Percentiles rank a stretch among this genome's conserved stretches.
Evolutionary conservation across 1,140 invertebrate species (phyloP).

Genomic region (Formica exsecta): DNA sequence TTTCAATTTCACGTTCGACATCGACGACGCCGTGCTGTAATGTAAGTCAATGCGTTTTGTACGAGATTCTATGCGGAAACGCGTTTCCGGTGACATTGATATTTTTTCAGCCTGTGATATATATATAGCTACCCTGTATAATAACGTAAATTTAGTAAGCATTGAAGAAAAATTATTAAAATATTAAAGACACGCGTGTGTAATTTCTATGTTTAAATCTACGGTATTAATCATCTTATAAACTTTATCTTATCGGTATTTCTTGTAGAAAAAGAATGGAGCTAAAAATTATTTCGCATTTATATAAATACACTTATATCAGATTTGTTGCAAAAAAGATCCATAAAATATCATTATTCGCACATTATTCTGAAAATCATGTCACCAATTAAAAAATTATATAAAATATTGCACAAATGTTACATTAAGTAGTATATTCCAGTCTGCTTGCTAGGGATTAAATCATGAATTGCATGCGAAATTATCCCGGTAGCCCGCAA

Average conservation of each 20-base stretch:
- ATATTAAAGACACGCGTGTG: background rate
- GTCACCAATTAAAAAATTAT: constrained; percentile 31
- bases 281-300: background rate
- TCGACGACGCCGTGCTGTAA: constrained; percentile 16
- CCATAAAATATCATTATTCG: constrained; percentile 1
- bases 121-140: background rate
- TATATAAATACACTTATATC: background rate
- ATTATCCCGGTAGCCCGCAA: constrained; percentile 48
- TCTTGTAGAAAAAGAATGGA: background rate
- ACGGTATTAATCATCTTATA: no score
- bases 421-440: background rate
- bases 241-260: no score
- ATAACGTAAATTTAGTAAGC: background rate
- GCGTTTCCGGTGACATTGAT: background rate
- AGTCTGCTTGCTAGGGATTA: constrained; percentile 27
- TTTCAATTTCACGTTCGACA: constrained; percentile 64
- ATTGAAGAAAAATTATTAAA: constrained; percentile 17
- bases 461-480: constrained; percentile 24
- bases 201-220: background rate
- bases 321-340: background rate
- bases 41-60: constrained; percentile 32
- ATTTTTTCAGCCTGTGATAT: background rate
- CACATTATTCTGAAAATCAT: background rate
- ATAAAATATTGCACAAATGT: constrained; percentile 33
- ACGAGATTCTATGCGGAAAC: background rate